Percentiles rank a stretch among this genome's conserved stretches.
Conservation (phyloP, 1,140 invertebrate genomes). For the Brachystomella parvula region DNA sequence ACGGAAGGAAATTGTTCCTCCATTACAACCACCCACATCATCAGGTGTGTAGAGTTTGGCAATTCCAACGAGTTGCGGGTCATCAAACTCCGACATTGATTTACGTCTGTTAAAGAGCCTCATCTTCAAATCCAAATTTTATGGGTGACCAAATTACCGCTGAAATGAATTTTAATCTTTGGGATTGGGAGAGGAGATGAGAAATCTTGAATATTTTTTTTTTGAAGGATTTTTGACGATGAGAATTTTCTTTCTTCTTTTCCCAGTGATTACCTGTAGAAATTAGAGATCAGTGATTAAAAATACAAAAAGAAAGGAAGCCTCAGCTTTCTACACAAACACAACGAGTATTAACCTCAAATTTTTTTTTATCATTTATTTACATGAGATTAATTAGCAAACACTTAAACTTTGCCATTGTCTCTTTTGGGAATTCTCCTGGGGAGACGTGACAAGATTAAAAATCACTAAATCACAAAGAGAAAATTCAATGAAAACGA, state of each 20-base stretch:
- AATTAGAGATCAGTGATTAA: not conserved
- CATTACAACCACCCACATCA: not conserved
- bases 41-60: conserved; percentile 14
- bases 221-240: not conserved
- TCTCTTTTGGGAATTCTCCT: too few relatives aligned
- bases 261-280: not conserved
- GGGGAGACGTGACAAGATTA: too few relatives aligned
- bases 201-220: too few relatives aligned
- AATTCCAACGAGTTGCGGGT: conserved; percentile 31
- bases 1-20: not conserved
- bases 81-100: conserved; percentile 29
- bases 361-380: too few relatives aligned
- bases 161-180: too few relatives aligned
- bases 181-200: too few relatives aligned
- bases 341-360: too few relatives aligned
- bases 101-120: conserved; percentile 33
- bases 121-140: conserved; percentile 16
- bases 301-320: not conserved
- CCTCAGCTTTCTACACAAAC: not conserved
- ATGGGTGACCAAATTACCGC: too few relatives aligned
- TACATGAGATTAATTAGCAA: too few relatives aligned
- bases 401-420: too few relatives aligned
- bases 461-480: too few relatives aligned
- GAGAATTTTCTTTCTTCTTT: not conserved
- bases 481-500: too few relatives aligned